Base-by-base conservation (phyloP, 2,888 invertebrate species). In the Microchrysa polita region DNA sequence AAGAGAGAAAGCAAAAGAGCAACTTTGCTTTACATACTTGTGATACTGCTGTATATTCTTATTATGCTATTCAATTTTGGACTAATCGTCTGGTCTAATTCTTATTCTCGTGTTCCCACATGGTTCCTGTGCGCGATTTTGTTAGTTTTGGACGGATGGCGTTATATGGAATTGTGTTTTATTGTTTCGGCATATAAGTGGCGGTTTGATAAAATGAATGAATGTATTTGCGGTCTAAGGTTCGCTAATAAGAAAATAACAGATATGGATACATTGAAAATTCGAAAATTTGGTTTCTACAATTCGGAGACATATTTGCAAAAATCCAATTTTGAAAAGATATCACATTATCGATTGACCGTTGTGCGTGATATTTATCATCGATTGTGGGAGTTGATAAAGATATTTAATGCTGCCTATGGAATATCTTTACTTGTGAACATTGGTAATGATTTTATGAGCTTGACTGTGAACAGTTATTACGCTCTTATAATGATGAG, bases 361-460 rank as follows among this genome's bases (percentile, higher is more conserved):
- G 76, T 80, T 7, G 77, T 82, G 16, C 78, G 83, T 1, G 77
- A 81, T 53, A 74, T 83, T 0, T 84, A 84, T 69, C 81, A 83
- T 77, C 81, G 80, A 10, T 72, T 84, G 2, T 85, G 82, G 82
- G 76, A 79, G 9, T 9, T 82, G 48, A 80, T 79, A 1, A 76
- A 76, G 4, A 74, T 80, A 9, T 16, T 83, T 0, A 85, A 84
- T 76, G 77, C 78, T 10, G 79, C 79, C 73, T 82, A 79, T 74
- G 84, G 84, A 0, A 59, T 82, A 0, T 84, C 84, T 5, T 79
- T 83, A 77, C 77, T 85, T 9, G 74, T 82, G 0, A 82, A 81
- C 73, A 78, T 85, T 72, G 82, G 80, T 74, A 83, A 83, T 74
- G 84, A 84, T 76, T 84, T 84, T 71, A n/a, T n/a, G n/a, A n/a